Base-by-base conservation (phyloP, 2,888 invertebrate genomes). In the Harpalus rufipes region DNA sequence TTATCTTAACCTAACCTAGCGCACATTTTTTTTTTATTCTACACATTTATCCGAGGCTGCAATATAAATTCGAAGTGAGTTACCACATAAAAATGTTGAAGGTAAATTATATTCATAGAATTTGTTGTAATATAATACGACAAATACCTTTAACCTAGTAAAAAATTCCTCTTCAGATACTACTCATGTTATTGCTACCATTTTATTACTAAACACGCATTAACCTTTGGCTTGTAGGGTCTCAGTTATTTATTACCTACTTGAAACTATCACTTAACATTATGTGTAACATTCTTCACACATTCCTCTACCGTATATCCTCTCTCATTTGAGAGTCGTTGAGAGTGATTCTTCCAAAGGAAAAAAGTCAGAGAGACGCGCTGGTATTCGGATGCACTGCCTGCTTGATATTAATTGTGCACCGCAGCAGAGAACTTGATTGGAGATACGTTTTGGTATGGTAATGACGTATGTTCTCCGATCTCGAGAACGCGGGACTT, bases 201-300 rank as follows among this genome's bases (percentile, higher is more conserved):
- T 68, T 68, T 68, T 68, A 68, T 68, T 68, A 25, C 68, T 39
- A 68, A 61, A 68, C 68, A 68, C 14, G n/a, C 39, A 68, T 68
- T 68, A 68, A 68, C 68, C 68, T 68, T 39, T 68, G 68, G 32
- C 68, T 32, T 25, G n/a, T 32, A 32, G 18, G 59, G 18, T 59
- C 65, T 16, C 32, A 39, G 68, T 25, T 39, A 68, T 68, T 68
- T 68, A 68, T 68, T 7, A 39, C 14, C 21, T 32, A 39, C 68
- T 68, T 21, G n/a, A 65, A 65, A 25, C 65, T 12, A 65, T 25
- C 65, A 32, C 65, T 68, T 68, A 68, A 68, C 39, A 39, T 68
- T 68, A 68, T 68, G 32, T 68, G 39, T 68, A 68, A 39, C 68
- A 68, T 68, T 68, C 68, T 68, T 32, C 18, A 63, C 21, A 21